phyloP scores from a whole-genome alignment of 2,888 invertebrate genomes.

The Crossocerus cetratus region DNA sequence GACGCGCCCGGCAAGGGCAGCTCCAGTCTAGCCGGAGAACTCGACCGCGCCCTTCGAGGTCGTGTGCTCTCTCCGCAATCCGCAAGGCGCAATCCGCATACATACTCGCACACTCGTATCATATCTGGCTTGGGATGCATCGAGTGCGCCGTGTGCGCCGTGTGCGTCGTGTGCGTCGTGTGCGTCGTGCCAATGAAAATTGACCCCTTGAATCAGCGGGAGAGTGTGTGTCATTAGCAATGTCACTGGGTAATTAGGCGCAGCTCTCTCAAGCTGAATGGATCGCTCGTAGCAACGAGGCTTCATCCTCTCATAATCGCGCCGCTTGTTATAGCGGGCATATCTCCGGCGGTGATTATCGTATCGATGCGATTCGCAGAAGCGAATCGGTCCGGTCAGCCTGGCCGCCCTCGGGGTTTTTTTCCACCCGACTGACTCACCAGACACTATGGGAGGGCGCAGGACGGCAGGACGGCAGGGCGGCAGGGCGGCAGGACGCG shows the following conservation, averaged over 20 bases:
- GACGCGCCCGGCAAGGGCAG: slow-evolving; percentile 71
- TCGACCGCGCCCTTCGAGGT: slow-evolving; percentile 74
- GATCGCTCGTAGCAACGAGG: not conserved
- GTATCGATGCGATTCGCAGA: too few species aligned
- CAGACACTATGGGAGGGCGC: too few species aligned
- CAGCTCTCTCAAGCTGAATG: not conserved
- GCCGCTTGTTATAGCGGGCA: too few species aligned
- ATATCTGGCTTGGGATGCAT: slow-evolving; percentile 34
- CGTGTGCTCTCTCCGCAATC: slow-evolving; percentile 61
- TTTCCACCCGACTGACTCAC: too few species aligned
- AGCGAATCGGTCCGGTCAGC: too few species aligned
- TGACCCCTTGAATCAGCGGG: slow-evolving; percentile 46
- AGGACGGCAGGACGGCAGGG: too few species aligned
- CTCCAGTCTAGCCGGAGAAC: slow-evolving; percentile 69
- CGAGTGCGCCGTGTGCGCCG: slow-evolving; percentile 54
- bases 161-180: too few species aligned
- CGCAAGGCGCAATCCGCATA: too few species aligned
- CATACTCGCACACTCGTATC: slow-evolving; percentile 46
- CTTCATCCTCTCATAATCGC: too few species aligned
- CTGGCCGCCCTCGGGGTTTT: too few species aligned
- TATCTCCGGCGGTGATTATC: too few species aligned
- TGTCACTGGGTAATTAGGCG: slow-evolving; percentile 29
- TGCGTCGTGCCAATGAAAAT: slow-evolving; percentile 52
- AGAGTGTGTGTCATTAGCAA: slow-evolving; percentile 27
- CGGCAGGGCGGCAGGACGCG: too few species aligned